Evolutionary conservation across 1,140 invertebrate genomes (phyloP), one percentile per base, ranked within the genome.

Genomic region (Zaprionus kolodkinae): DNA sequence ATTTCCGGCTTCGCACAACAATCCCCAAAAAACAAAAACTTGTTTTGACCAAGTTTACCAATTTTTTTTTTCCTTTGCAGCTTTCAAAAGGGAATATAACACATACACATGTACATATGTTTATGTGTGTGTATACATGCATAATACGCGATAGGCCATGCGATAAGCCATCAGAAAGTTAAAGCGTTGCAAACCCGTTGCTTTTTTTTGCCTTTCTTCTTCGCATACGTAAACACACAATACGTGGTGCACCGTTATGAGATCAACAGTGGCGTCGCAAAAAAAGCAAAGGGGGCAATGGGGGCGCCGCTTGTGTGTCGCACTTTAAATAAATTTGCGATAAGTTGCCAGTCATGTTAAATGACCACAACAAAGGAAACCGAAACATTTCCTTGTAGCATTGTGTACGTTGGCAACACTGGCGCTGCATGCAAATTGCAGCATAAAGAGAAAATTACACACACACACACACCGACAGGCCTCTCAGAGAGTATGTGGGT

Each of bases 371-470:
- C 82, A 78, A 70, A 73, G 72, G 72, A 62, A 21, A 50, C 17
- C 45, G 45, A 50, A 72, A 75, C 27, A 71, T 66, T 81, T 81
- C 56, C 78, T 76, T 6, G 35, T 36, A 27, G 4, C 27, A 30
- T 30, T 40, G 36, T 66, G 12, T 43, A 43, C 60, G 66, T 60
- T 30, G 59, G 9, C 63, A 66, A 72, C 38, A 69, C 25, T 38
- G 45, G 30, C 33, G 52, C 33, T 60, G 71, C 63, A 87, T 79
- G 72, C 79, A 87, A 86, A 86, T 79, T 83, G 70, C 70, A 88
- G 77, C 77, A 75, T 78, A 87, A 88, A 88, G 73, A 80, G 67
- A 89, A 87, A 80, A 76, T 81, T 7, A 36, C 40, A 56, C 9
- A 73, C 6, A 63, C 30, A 27, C 11, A 25, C 25, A 25, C 11